phyloP scores from a whole-genome alignment of 2,797 vertebrate genomes.

The Lepus oiostolus region DNA sequence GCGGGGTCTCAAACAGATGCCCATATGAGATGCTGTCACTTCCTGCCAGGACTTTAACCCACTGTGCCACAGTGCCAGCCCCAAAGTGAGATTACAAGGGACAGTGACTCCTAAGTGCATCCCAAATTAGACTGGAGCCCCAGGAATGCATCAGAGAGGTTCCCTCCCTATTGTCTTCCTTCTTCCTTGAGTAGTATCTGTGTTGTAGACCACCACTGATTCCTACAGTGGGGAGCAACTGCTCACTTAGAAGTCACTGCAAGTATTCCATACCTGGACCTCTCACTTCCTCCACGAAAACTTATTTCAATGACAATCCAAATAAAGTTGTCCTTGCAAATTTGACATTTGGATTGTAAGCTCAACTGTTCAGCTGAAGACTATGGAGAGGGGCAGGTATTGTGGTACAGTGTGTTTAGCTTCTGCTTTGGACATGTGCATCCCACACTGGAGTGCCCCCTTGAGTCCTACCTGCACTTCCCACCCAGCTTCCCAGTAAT shows the following conservation, averaged over 20 bases:
- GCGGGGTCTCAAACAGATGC: too few species aligned
- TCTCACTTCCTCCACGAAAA: constrained; percentile 31
- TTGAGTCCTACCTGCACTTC: too few species aligned
- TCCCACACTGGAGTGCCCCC: too few species aligned
- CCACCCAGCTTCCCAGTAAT: too few species aligned
- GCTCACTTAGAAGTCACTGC: background rate
- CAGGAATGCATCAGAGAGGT: background rate
- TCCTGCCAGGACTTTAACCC: too few species aligned
- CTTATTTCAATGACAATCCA: background rate
- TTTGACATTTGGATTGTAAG: constrained; percentile 17
- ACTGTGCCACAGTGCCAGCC: too few species aligned
- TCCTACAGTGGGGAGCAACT: background rate
- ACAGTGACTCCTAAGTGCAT: constrained; percentile 10
- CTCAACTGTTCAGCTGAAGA: constrained; percentile 7
- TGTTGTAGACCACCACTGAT: background rate
- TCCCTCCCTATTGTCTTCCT: background rate
- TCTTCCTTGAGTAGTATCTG: background rate
- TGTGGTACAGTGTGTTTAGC: too few species aligned
- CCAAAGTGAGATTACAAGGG: background rate
- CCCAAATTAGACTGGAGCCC: background rate
- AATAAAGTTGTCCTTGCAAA: background rate
- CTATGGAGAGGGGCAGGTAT: background rate
- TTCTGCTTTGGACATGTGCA: too few species aligned
- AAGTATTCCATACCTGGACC: background rate
- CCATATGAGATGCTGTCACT: too few species aligned